A percentile compares a stretch with the other conserved stretches of the same genome.
phyloP scores from a whole-genome alignment of 2,797 vertebrate genomes.

The Coendou prehensilis region DNA sequence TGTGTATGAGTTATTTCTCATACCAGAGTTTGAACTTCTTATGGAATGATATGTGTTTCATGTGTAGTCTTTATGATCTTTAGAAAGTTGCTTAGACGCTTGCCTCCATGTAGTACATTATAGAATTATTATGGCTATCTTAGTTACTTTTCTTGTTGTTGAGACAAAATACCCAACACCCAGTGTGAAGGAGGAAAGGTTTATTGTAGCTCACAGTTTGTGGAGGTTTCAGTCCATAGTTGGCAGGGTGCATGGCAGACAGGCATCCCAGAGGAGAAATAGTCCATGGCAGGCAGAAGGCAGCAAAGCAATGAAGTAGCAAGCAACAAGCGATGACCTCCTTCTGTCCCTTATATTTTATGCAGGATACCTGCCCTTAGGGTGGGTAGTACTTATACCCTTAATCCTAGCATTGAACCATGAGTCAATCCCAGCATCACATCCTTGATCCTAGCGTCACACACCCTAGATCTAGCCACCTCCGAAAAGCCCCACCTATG shows the following conservation, averaged over 20 bases:
- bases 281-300: no score
- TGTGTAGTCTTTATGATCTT: conserved; percentile 29
- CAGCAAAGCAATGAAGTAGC: neutral
- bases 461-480: neutral
- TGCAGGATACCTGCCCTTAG: neutral
- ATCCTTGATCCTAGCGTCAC: neutral
- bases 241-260: neutral
- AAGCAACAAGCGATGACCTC: neutral
- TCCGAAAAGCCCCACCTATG: neutral
- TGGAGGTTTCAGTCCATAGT: no score
- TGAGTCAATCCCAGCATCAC: neutral
- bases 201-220: neutral
- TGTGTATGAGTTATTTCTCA: conserved; percentile 41
- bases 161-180: neutral
- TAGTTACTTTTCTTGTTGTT: neutral
- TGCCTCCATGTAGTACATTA: neutral
- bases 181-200: neutral
- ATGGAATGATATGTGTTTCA: neutral
- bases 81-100: neutral
- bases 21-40: conserved; percentile 6
- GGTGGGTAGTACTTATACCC: neutral
- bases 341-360: neutral
- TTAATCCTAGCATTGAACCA: neutral
- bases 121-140: neutral
- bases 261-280: neutral